phyloP scores from a whole-genome alignment of 2,888 invertebrate species.

The Dryadula phaetusa region DNA sequence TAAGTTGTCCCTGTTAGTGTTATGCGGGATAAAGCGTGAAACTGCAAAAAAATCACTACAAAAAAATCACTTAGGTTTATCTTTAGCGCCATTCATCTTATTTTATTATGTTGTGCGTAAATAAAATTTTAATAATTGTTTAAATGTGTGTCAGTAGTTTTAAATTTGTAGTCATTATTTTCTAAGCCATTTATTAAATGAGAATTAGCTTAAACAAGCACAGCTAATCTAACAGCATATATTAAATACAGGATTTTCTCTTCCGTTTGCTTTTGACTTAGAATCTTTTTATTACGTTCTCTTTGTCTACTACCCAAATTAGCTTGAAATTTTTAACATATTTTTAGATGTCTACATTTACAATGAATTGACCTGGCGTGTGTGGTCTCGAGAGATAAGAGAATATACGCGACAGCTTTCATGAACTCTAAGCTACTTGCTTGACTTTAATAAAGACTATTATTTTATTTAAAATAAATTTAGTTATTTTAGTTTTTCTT shows the following conservation, averaged over 20 bases:
- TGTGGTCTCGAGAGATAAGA: conserved; percentile 29
- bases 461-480: conserved; percentile 6
- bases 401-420: conserved; percentile 22
- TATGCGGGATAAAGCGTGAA: too few species aligned
- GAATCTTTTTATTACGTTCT: background rate
- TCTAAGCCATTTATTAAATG: too few species aligned
- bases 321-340: background rate
- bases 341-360: conserved; percentile 6
- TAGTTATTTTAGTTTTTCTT: background rate
- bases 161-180: too few species aligned
- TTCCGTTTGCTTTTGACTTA: background rate
- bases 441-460: conserved; percentile 10
- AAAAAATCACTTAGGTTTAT: too few species aligned
- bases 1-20: too few species aligned
- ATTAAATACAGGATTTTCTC: too few species aligned
- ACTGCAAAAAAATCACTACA: too few species aligned
- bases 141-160: too few species aligned
- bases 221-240: background rate
- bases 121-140: too few species aligned
- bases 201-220: too few species aligned
- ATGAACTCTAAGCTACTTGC: conserved; percentile 7
- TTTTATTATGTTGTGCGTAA: too few species aligned
- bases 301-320: background rate
- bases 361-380: conserved; percentile 5
- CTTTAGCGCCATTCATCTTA: too few species aligned